These are phyloP conservation scores for Trichoplusia ni DNA, from an alignment of 1,140 invertebrate species.

Conservation along the genomic window DNA sequence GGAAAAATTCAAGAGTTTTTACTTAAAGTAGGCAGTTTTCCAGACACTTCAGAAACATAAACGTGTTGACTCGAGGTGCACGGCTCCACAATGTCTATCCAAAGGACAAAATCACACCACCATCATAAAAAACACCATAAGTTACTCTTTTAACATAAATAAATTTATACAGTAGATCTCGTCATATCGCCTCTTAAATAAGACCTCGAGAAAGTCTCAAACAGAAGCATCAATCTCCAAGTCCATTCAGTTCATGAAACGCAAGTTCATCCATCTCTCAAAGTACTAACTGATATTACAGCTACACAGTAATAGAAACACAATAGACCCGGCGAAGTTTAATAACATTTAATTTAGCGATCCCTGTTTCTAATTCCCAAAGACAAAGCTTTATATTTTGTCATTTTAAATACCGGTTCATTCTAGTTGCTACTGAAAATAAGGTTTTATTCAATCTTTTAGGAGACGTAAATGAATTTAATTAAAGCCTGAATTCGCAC, in stretches of 20 bases:
- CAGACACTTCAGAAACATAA: no score
- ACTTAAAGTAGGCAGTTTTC: no score
- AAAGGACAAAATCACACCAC: no score
- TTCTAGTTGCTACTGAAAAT: not conserved
- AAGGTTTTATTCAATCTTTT: not conserved
- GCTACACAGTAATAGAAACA: not conserved
- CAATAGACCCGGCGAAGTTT: not conserved
- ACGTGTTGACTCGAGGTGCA: no score
- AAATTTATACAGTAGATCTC: no score
- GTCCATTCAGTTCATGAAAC: not conserved
- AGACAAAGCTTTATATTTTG: not conserved
- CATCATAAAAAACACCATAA: no score
- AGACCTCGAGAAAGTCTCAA: no score
- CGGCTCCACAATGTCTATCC: no score
- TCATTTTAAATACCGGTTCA: not conserved
- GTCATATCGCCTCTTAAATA: no score
- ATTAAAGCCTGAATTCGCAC: constrained; percentile 1
- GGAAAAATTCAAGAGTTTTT: no score
- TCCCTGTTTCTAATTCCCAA: not conserved
- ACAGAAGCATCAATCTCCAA: not conserved
- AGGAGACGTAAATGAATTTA: not conserved
- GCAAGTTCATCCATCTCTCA: not conserved
- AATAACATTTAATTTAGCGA: constrained; percentile 10
- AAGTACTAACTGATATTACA: not conserved
- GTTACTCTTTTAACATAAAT: no score